phyloP scores from a whole-genome alignment of 2,113 vertebrate genomes.

The Anas platyrhynchos region DNA sequence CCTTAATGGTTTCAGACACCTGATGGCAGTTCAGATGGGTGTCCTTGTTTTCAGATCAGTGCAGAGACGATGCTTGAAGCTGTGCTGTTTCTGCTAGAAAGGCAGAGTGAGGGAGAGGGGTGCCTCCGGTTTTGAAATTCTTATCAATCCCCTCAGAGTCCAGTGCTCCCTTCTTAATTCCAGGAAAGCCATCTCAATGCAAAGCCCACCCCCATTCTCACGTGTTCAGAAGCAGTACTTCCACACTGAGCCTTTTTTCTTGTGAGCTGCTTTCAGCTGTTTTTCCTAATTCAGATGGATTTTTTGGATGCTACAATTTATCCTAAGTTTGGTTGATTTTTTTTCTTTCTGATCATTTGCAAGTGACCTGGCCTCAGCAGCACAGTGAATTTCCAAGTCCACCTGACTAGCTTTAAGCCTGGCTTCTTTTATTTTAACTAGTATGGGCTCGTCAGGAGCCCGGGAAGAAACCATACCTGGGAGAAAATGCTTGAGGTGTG shows the following conservation, averaged over 20 bases:
- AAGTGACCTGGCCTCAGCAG: neutral
- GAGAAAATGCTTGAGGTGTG: neutral
- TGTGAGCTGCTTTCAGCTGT: neutral
- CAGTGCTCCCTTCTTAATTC: neutral
- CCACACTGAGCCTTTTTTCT: neutral
- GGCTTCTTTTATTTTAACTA: neutral
- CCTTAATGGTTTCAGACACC: constrained; percentile 8
- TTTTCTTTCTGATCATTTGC: neutral
- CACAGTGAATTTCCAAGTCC: neutral
- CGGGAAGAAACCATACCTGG: neutral
- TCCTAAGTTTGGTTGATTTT: neutral
- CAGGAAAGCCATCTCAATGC: neutral
- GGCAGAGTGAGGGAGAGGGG: neutral
- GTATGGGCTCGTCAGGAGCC: neutral
- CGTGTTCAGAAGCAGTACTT: neutral
- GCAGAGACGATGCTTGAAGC: constrained; percentile 3
- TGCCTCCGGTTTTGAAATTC: neutral
- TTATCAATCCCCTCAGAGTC: neutral
- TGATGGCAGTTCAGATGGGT: constrained; percentile 31
- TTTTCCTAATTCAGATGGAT: neutral
- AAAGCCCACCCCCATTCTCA: neutral
- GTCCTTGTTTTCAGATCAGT: constrained; percentile 31
- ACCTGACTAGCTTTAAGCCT: neutral
- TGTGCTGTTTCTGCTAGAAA: neutral
- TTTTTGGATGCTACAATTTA: neutral